Evolutionary conservation across 2,888 invertebrate species (phyloP).

Genomic region (Drosophila neotestacea): DNA sequence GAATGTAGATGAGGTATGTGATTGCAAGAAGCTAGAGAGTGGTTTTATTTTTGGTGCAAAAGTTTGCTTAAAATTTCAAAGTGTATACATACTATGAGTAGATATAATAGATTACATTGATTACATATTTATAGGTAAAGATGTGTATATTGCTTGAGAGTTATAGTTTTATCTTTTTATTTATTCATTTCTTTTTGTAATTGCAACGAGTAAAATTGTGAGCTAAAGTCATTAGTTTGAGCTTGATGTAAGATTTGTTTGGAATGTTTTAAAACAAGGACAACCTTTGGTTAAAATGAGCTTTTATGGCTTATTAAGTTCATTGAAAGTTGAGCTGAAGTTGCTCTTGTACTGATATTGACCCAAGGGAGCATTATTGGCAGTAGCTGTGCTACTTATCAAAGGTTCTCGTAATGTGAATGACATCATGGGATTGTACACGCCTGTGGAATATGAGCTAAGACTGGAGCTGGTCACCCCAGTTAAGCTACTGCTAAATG

Average conservation of each 20-base stretch:
- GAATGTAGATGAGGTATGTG: slow-evolving; percentile 75
- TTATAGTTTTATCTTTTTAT: slow-evolving; percentile 10
- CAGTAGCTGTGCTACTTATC: slow-evolving; percentile 9
- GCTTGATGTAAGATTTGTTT: slow-evolving; percentile 28
- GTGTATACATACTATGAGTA: slow-evolving; percentile 32
- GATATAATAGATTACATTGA: slow-evolving; percentile 35
- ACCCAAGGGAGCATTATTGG: slow-evolving; percentile 36
- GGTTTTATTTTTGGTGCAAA: slow-evolving; percentile 53
- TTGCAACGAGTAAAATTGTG: slow-evolving; percentile 42
- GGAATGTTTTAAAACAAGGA: not conserved
- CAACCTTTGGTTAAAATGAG: slow-evolving; percentile 4
- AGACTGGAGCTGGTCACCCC: slow-evolving; percentile 27
- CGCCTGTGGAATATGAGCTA: slow-evolving; percentile 66
- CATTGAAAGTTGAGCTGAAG: slow-evolving; percentile 43
- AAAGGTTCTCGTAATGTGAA: slow-evolving; percentile 73
- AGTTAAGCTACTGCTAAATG: slow-evolving; percentile 39
- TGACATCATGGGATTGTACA: slow-evolving; percentile 78
- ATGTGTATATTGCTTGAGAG: slow-evolving; percentile 60
- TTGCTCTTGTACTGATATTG: slow-evolving; percentile 61
- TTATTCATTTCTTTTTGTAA: slow-evolving; percentile 7
- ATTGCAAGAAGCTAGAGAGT: slow-evolving; percentile 73
- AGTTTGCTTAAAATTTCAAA: slow-evolving; percentile 44
- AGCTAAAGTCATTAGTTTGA: slow-evolving; percentile 53
- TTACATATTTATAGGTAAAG: slow-evolving; percentile 30
- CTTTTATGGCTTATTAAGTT: slow-evolving; percentile 57